Base-by-base conservation (phyloP, 2,797 vertebrate genomes). In the Adrianichthys oophorus region DNA sequence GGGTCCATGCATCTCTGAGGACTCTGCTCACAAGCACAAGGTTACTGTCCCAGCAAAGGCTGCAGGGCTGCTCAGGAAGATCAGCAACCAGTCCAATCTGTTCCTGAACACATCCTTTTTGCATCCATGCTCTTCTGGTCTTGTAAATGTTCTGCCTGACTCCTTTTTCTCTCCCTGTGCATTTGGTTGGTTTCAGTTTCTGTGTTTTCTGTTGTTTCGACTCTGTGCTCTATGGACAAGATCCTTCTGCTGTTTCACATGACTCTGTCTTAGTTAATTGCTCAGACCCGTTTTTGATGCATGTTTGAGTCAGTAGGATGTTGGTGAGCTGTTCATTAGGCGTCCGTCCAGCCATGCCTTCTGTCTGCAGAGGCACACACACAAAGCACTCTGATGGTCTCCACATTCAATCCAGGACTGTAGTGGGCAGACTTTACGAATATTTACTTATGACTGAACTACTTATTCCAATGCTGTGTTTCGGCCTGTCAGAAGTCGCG, bases 1-100 rank as follows among this genome's bases (percentile, higher is more conserved):
- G 74, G 76, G 63, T 55, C 82, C 79, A 78, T 84, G 84, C 74
- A 80, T 87, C 84, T 84, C 77, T 1, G 23, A 79, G 77, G 79
- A 63, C 68, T 72, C 17, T 15, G 68, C 72, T 66, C 70, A 41
- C 5, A 6, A 66, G 46, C 64, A 49, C 78, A 70, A 78, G 74
- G 83, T 84, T 73, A 65, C 52, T 65, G 32, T 37, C 51, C 49
- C 43, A 41, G 66, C 59, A 16, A 6, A 57, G 70, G 21, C 62
- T 57, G 57, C 45, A 5, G 46, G 68, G 59, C 56, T 70, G 55
- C 55, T 7, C 0, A 23, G 72, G 77, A 65, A 15, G 53, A 52
- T 62, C 64, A 50, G 64, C 50, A 16, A 56, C 54, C 54, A 61
- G 75, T 74, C 56, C 61, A 26, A 70, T 29, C 62, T 26, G 29